Conservation (phyloP, 2,797 vertebrate genomes). For the Danio kyathit region DNA sequence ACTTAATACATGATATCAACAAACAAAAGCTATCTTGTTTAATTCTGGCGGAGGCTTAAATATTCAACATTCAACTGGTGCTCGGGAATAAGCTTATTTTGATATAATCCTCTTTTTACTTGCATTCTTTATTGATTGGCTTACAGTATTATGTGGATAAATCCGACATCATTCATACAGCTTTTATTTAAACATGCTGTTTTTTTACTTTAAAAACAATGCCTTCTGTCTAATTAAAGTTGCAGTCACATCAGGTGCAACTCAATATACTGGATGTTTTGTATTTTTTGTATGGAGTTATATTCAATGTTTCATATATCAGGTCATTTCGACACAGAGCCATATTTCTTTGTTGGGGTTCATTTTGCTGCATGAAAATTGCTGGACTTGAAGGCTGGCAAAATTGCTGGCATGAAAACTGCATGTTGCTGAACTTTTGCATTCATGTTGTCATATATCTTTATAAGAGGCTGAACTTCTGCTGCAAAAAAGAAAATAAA, state of each 20-base stretch:
- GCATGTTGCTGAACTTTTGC: too few species aligned
- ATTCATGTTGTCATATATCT: too few species aligned
- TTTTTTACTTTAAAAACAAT: constrained; percentile 34
- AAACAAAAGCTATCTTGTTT: constrained; percentile 45
- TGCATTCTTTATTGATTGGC: constrained; percentile 44
- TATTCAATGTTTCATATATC: background rate
- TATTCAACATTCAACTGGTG: constrained; percentile 34
- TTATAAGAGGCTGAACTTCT: too few species aligned
- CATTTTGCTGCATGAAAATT: too few species aligned
- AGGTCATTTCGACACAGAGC: too few species aligned
- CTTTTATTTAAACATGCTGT: constrained; percentile 37
- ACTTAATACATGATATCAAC: constrained; percentile 10
- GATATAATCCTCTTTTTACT: constrained; percentile 50
- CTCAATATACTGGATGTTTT: background rate
- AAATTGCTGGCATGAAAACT: too few species aligned
- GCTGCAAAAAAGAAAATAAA: too few species aligned
- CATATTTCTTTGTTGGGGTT: too few species aligned
- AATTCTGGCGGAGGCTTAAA: constrained; percentile 38
- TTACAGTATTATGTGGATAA: constrained; percentile 47
- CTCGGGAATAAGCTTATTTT: constrained; percentile 48
- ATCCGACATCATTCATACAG: constrained; percentile 36
- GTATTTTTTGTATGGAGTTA: too few species aligned
- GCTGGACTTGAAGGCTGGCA: too few species aligned
- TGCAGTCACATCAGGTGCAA: background rate
- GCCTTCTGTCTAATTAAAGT: constrained; percentile 43